Percentiles rank a stretch among this genome's conserved stretches.
These are phyloP conservation scores for Sceloporus undulatus DNA, from an alignment of 2,113 vertebrate species.

Conservation along the genomic window DNA sequence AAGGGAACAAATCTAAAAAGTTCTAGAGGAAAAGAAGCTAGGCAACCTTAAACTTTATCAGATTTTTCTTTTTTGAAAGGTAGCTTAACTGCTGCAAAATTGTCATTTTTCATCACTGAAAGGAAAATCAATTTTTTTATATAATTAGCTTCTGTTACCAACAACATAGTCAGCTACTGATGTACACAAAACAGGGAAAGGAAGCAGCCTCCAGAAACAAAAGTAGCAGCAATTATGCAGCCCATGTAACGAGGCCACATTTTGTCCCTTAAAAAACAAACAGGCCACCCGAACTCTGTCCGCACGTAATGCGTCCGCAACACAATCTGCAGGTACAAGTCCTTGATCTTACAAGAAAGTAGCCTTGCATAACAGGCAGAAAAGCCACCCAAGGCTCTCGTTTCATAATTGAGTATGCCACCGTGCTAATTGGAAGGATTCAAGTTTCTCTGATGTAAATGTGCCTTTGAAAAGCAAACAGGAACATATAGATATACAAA, in stretches of 20 bases:
- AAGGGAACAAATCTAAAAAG: background rate
- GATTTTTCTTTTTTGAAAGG: background rate
- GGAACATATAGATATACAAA: slow-evolving; percentile 76
- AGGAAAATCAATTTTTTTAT: background rate
- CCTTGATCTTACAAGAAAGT: slow-evolving; percentile 36
- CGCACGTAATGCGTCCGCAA: slow-evolving; percentile 33
- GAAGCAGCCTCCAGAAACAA: slow-evolving; percentile 65
- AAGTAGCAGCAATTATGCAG: slow-evolving; percentile 62
- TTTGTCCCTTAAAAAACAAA: slow-evolving; percentile 20
- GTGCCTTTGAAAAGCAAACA: slow-evolving; percentile 78
- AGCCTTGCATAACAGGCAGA: background rate
- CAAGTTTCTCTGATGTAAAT: slow-evolving; percentile 74
- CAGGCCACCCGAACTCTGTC: slow-evolving; percentile 34
- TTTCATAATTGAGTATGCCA: slow-evolving; percentile 43
- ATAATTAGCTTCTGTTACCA: slow-evolving; percentile 40
- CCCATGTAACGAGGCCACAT: slow-evolving; percentile 50
- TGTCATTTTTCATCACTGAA: background rate
- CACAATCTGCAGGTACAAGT: slow-evolving; percentile 9
- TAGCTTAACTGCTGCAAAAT: background rate
- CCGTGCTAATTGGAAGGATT: slow-evolving; percentile 56
- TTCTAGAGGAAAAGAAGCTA: background rate
- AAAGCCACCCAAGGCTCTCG: slow-evolving; percentile 39
- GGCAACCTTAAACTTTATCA: background rate
- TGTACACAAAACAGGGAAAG: slow-evolving; percentile 67
- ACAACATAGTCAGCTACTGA: slow-evolving; percentile 64